Base-by-base conservation (phyloP, 2,888 invertebrate genomes). In the Scelioninae gen. 2 region DNA sequence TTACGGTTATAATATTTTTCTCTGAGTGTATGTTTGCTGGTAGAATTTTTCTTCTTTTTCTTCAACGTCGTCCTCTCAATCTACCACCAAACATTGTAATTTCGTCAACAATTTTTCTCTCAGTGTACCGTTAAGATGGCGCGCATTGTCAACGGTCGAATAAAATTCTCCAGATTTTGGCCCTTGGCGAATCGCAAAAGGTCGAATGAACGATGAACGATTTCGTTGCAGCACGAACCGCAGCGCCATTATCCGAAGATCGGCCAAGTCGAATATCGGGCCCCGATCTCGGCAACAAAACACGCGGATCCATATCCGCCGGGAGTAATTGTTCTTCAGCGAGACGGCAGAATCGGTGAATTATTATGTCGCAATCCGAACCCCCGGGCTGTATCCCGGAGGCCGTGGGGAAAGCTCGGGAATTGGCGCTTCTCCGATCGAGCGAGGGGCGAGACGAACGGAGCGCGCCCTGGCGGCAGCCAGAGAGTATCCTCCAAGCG, bases 301-400 rank as follows among this genome's bases (percentile, higher is more conserved):
- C 55, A 50, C 37, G 52, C 6, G 58, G 31, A 72, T 73, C 35
- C 60, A n/a, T n/a, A 35, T 52, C 39, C 10, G 41, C 13, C 37
- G 73, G 72, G 73, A 74, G 72, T 61, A 76, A 76, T 76, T 77
- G 79, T 78, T 77, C 75, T 75, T 76, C 45, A 67, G 67, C 33
- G 39, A 70, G 72, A 60, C 35, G 71, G 75, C 76, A 75, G 75
- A 74, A 77, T 75, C 74, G 65, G 80, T 78, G 78, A 81, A 78
- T 81, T 79, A 79, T 79, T 77, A 74, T 76, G 67, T 57, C 76
- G 76, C 76, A 73, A 45, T 22, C 77, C 75, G 63, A 53, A 61
- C 58, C 80, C 81, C 80, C n/a, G n/a, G 79, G 69, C 77, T 76
- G 76, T 77, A 74, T 77, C 76, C 79, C 78, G 78, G 76, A 72